A percentile compares a stretch with the other conserved stretches of the same genome.
Conservation (phyloP, 2,888 invertebrate species). For the Nomada fucata region DNA sequence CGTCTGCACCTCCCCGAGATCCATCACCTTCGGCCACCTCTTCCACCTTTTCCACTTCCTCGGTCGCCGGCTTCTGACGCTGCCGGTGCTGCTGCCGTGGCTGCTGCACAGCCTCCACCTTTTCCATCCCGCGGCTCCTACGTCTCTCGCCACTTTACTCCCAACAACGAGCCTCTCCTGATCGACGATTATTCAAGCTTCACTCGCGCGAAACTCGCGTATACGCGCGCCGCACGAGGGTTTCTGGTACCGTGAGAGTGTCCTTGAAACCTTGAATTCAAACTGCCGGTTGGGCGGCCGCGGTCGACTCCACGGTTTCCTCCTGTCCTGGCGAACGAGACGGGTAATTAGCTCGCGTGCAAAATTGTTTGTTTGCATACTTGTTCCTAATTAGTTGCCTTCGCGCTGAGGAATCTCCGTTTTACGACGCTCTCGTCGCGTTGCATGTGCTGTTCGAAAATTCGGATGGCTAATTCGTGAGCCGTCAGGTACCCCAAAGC, state of each 20-base stretch:
- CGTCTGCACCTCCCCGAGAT: constrained; percentile 77
- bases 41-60: constrained; percentile 54
- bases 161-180: constrained; percentile 57
- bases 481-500: not conserved
- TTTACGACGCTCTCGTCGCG: constrained; percentile 14
- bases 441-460: not conserved
- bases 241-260: constrained; percentile 68
- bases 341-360: constrained; percentile 51
- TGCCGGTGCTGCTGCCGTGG: constrained; percentile 35
- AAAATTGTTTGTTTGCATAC: constrained; percentile 45
- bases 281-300: constrained; percentile 14
- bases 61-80: constrained; percentile 31
- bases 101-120: constrained; percentile 53
- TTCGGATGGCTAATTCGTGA: constrained; percentile 12
- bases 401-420: constrained; percentile 17
- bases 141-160: constrained; percentile 51
- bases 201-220: constrained; percentile 45
- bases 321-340: not conserved
- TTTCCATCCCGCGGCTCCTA: constrained; percentile 60
- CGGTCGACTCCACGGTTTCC: constrained; percentile 33
- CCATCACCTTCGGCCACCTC: constrained; percentile 73
- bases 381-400: constrained; percentile 37
- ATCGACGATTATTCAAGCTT: constrained; percentile 66
- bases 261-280: constrained; percentile 52
- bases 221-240: constrained; percentile 8